Base-by-base conservation (phyloP, 2,113 vertebrate species). In the cattle (Bos taurus) region DNA sequence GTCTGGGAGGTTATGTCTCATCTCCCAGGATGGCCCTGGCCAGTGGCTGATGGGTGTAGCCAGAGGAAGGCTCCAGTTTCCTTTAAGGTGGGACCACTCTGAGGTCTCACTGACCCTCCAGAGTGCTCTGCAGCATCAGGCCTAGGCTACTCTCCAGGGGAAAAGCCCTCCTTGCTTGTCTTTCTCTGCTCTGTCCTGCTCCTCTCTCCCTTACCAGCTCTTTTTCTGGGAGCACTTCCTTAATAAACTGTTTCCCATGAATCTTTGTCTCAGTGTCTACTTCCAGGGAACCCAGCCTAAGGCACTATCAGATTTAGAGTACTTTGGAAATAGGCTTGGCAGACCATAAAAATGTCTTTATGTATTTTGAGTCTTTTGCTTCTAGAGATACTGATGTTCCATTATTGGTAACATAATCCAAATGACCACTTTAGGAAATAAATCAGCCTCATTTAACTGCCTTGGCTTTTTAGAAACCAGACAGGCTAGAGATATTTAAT, bases 401-500 rank as follows among this genome's bases (percentile, higher is more conserved):
- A 48, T 77, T 54, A 50, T 33, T 93, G 74, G 74, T 71, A 97
- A 46, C 64, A 85, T 84, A 85, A 92, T 87, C 64, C 59, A 90
- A 97, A 96, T 92, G 81, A 64, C 85, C 52, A 74, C 85, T 93
- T 97, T 9, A 46, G 74, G 85, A 95, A 91, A 81, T 64, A 95
- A 96, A 91, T 71, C 50, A 94, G 85, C 54, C 56, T 81, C 88
- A 95, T 95, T 90, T 90, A 97, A 78, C 46, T 84, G 62, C 14
- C 21, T 62, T 91, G 43, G 43, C 60, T 81, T 95, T 93, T 88
- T 92, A 96, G 85, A 95, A 96, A 86, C 56, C 17, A 97, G 50
- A 57, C 6, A 80, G 77, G 60, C 5, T 36, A 94, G 77, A 88
- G 43, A 57, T 89, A 82, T 57, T 78, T 96, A 96, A 48, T 80